Evolutionary conservation across 2,113 vertebrate genomes (phyloP), one percentile per base, ranked within the genome.

Genomic region (Toxotes chatareus): DNA sequence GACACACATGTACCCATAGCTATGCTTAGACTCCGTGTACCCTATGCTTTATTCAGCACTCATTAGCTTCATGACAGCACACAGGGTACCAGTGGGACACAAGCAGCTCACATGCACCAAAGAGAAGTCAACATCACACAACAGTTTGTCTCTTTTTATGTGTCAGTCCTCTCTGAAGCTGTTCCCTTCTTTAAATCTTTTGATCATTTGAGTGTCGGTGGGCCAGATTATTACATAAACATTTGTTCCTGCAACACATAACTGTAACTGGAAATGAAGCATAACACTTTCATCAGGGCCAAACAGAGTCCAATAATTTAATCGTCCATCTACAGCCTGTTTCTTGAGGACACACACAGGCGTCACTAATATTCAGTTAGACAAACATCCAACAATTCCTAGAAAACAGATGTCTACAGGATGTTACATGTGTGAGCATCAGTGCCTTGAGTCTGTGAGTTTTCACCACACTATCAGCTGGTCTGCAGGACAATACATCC

Each of bases 381-480:
- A 75, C 38, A 47, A 44, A 44, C 16, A 40, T 83, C 67, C 83
- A 76, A 13, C 8, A 73, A 4, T 55, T 79, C 60, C 40, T 84
- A 75, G 66, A 77, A 80, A 85, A 85, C 74, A 84, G 62, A 80
- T 89, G 76, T 80, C 7, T 23, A 65, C 74, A 69, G 69, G 14
- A 67, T 84, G 83, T 75, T 23, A 67, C 55, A 67, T 42, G 32
- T 32, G 38, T 42, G 42, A 32, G 49, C 14, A 53, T 56, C 51
- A 68, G 68, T 75, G 65, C 44, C 31, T 71, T 36, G 16, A 46
- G 44, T 73, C n/a, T 56, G 42, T 7, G 17, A 65, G 57, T 74
- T 56, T 55, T 46, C 9, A 70, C 68, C 72, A n/a, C 47, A 53
- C 8, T 12, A 73, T 64, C 42, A 69, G 56, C 44, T 73, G 44